These are phyloP conservation scores for zebrafish (Danio rerio) DNA, from an alignment of 2,113 vertebrate genomes.

Conservation along the genomic window DNA sequence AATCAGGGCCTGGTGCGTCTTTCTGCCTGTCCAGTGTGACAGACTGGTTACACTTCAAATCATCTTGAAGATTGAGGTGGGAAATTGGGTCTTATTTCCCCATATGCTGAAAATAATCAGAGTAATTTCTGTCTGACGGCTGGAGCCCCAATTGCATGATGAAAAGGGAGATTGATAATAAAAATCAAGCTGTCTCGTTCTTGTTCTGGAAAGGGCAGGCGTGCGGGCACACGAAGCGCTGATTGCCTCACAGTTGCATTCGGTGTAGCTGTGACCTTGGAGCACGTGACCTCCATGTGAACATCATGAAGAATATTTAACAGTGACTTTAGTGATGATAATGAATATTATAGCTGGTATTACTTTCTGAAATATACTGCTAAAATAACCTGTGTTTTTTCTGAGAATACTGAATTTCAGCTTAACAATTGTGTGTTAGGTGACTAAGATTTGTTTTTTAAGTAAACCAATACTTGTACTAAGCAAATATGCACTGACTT, in stretches of 20 bases:
- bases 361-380: not conserved
- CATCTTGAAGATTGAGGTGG: conserved; percentile 46
- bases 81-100: conserved; percentile 57
- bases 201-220: conserved; percentile 23
- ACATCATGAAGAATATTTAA: conserved; percentile 4
- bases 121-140: conserved; percentile 50
- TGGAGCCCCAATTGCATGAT: conserved; percentile 27
- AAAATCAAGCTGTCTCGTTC: conserved; percentile 50
- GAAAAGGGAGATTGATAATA: conserved; percentile 51
- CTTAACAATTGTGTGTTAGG: no score
- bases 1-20: conserved; percentile 30
- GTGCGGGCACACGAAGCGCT: conserved; percentile 17
- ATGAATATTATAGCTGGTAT: conserved; percentile 8
- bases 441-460: no score
- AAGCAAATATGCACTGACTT: no score
- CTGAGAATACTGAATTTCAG: no score
- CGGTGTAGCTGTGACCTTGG: conserved; percentile 25
- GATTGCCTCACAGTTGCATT: conserved; percentile 33
- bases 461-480: no score
- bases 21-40: conserved; percentile 19
- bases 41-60: conserved; percentile 49
- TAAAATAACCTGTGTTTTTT: not conserved
- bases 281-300: conserved; percentile 13
- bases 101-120: conserved; percentile 60
- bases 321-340: not conserved